Evolutionary conservation across 2,888 invertebrate genomes (phyloP).

Genomic region (Cactoblastis cactorum): DNA sequence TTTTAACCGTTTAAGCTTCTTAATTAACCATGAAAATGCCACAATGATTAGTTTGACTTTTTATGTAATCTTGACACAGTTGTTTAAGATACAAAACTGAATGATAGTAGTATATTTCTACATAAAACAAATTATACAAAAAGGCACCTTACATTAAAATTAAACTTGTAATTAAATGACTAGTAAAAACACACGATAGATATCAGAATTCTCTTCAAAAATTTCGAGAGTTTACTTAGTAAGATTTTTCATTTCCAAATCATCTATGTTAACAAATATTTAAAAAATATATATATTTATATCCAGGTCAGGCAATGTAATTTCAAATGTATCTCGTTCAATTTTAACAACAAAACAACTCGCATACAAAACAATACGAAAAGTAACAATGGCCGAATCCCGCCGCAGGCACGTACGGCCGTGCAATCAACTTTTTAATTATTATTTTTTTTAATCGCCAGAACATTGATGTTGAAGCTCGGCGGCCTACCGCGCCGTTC

Average conservation of each 20-base stretch:
- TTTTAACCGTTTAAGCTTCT: not conserved
- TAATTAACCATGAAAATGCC: not conserved
- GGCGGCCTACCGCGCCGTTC: constrained; percentile 41
- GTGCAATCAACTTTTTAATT: constrained; percentile 21
- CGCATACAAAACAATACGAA: constrained; percentile 11
- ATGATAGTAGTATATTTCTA: not conserved
- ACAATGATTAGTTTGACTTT: not conserved
- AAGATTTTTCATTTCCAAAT: too few relatives aligned
- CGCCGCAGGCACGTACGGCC: constrained; percentile 14
- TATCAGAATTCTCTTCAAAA: too few relatives aligned
- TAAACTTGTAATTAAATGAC: too few relatives aligned
- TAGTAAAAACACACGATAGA: too few relatives aligned
- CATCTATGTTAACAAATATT: too few relatives aligned
- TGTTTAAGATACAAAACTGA: not conserved
- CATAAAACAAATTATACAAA: too few relatives aligned
- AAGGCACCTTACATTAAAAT: too few relatives aligned
- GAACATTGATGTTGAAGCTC: constrained; percentile 23
- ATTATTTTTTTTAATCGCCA: constrained; percentile 30
- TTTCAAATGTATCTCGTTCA: constrained; percentile 1
- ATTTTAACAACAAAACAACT: not conserved
- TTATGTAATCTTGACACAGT: not conserved
- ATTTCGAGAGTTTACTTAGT: too few relatives aligned
- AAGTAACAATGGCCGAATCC: constrained; percentile 12
- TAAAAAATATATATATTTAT: too few relatives aligned
- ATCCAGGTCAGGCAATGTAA: not conserved